Percentiles rank a stretch among this genome's conserved stretches.
Evolutionary conservation across 2,797 vertebrate species (phyloP).

Genomic region (Pogoniulus pusillus): DNA sequence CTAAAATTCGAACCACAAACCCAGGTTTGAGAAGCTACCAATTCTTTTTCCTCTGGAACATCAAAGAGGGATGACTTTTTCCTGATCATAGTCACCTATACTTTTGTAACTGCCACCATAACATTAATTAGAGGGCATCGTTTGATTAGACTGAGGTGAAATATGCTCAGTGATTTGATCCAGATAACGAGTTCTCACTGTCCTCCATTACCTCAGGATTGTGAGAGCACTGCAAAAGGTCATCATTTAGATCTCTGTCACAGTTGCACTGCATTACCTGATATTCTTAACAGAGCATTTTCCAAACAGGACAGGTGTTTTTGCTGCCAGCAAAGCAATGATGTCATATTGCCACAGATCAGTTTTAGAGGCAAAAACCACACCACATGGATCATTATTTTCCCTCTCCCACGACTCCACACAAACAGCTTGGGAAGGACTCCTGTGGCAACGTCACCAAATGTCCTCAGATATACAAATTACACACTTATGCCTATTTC

Average conservation of each 20-base stretch:
- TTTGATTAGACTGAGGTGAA: background rate
- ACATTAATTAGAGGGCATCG: background rate
- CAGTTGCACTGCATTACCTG: background rate
- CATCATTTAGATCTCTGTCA: background rate
- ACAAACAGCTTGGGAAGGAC: conserved; percentile 40
- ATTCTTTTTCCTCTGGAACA: background rate
- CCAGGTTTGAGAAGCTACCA: background rate
- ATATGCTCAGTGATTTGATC: background rate
- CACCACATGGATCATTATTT: conserved; percentile 26
- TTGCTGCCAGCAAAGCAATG: conserved; percentile 14
- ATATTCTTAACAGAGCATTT: background rate
- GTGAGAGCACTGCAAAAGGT: background rate
- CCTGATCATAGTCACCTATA: background rate
- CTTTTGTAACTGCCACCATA: background rate
- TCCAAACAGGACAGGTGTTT: conserved; percentile 3
- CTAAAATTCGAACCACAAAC: background rate
- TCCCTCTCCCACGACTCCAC: conserved; percentile 36
- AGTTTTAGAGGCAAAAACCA: conserved; percentile 41
- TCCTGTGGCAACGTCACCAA: conserved; percentile 46
- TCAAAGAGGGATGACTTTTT: background rate
- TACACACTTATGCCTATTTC: conserved; percentile 59
- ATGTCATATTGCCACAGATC: background rate
- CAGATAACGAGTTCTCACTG: background rate
- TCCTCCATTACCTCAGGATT: background rate
- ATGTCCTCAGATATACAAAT: conserved; percentile 42